phyloP scores from a whole-genome alignment of 2,797 vertebrate species.

The Sebastes melanostomus region DNA sequence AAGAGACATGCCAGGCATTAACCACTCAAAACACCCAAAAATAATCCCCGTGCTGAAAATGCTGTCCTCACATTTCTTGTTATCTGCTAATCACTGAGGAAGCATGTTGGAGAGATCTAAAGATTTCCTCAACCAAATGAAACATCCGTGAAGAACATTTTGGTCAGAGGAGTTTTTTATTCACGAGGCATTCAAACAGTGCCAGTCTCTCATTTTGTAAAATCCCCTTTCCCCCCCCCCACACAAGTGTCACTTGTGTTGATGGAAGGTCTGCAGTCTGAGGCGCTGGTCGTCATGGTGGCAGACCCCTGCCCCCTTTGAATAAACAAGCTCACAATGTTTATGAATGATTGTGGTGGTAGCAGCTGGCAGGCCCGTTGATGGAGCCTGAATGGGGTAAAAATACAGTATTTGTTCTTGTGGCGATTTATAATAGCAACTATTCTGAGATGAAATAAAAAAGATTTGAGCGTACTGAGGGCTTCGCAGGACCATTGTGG shows the following conservation, averaged over 20 bases:
- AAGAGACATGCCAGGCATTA: constrained; percentile 16
- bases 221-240: neutral
- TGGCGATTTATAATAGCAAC: constrained; percentile 3
- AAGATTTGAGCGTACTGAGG: neutral
- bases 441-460: neutral
- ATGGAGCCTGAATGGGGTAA: neutral
- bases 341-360: constrained; percentile 62
- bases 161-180: constrained; percentile 18
- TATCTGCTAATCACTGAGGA: constrained; percentile 30
- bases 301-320: constrained; percentile 59
- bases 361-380: constrained; percentile 49
- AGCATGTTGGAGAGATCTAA: constrained; percentile 17
- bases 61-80: constrained; percentile 38
- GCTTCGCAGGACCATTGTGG: neutral
- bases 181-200: neutral
- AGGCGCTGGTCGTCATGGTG: constrained; percentile 70
- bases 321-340: constrained; percentile 68
- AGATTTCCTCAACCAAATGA: constrained; percentile 24
- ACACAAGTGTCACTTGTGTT: constrained; percentile 48
- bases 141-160: constrained; percentile 14
- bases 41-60: constrained; percentile 40
- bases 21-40: constrained; percentile 25
- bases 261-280: constrained; percentile 52
- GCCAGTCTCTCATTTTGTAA: constrained; percentile 24
- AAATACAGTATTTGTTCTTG: neutral